Evolutionary conservation across 2,888 invertebrate genomes (phyloP).

Genomic region (Cataglyphis albicans): DNA sequence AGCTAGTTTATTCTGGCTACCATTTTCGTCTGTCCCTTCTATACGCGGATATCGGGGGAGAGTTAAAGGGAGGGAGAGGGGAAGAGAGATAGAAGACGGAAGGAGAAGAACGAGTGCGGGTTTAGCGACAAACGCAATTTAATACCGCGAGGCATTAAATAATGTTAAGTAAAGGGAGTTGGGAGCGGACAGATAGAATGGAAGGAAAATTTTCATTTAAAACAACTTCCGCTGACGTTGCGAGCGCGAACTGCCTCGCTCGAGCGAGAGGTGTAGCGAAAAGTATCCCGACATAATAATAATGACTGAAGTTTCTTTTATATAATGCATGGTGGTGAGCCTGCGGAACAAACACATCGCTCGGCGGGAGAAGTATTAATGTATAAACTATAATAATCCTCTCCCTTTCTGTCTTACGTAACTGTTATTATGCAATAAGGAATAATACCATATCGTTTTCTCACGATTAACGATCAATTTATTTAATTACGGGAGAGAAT

Average conservation of each 20-base stretch:
- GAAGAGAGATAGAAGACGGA: neutral
- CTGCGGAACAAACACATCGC: neutral
- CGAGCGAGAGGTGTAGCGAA: neutral
- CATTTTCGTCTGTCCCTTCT: conserved; percentile 48
- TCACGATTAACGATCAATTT: neutral
- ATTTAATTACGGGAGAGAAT: neutral
- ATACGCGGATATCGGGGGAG: neutral
- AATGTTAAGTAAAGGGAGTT: conserved; percentile 26
- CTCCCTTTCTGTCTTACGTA: neutral
- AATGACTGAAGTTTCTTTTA: neutral
- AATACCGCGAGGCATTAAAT: conserved; percentile 15
- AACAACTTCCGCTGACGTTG: neutral
- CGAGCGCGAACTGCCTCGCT: neutral
- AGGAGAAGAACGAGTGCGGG: neutral
- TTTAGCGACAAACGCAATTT: conserved; percentile 18
- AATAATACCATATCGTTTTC: neutral
- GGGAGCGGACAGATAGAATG: neutral
- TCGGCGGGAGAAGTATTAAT: neutral
- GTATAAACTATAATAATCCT: neutral
- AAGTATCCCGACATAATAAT: neutral
- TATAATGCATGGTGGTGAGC: neutral
- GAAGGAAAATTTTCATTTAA: conserved; percentile 41
- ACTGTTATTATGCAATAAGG: neutral
- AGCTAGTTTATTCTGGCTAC: conserved; percentile 40
- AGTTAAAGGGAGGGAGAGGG: no score